Base-by-base conservation (phyloP, 2,888 invertebrate species). In the Drosophila crucigera region DNA sequence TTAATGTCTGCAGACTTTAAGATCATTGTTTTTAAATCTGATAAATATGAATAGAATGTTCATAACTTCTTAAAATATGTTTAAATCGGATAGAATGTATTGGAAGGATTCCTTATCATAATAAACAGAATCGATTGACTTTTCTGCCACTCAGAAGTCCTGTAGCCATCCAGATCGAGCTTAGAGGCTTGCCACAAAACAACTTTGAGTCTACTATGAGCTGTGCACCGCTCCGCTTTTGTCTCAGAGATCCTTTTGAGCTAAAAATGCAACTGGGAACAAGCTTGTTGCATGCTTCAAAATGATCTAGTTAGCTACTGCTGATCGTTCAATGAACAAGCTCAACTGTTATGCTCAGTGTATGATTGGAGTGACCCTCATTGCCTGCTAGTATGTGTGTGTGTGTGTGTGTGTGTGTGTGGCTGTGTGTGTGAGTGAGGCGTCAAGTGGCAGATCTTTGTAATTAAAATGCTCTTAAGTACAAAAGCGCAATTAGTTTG, bases 401-500 rank as follows among this genome's bases (percentile, higher is more conserved):
- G 25, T 28, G 28, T 28, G 30, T 47, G 11, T n/a, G 3, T 56
- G 30, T 30, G 25, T 28, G 28, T 28, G 30, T n/a, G 50, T 50
- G 30, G 30, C 30, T 62, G 66, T n/a, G 50, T 50, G 30, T 62
- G 66, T 60, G 60, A 58, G 68, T 43, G 84, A 71, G 69, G 72
- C 83, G 83, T 77, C 83, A 81, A 80, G 77, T 73, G 76, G 64
- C 54, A 60, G 80, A 75, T 63, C 75, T 76, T 76, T 76, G 80
- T 90, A 91, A 91, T 91, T 91, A 91, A 91, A 90, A 87, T 76
- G 80, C 76, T 82, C 80, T 86, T 83, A 82, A 81, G 79, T 79
- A 82, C 82, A 83, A 70, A 79, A 80, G 82, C 84, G 71, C 84
- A 91, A 90, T 91, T 91, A 86, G 84, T 91, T 91, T 91, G 90